Evolutionary conservation across 2,888 invertebrate genomes (phyloP), one percentile per base, ranked within the genome.

Genomic region (Heteropelma amictum): DNA sequence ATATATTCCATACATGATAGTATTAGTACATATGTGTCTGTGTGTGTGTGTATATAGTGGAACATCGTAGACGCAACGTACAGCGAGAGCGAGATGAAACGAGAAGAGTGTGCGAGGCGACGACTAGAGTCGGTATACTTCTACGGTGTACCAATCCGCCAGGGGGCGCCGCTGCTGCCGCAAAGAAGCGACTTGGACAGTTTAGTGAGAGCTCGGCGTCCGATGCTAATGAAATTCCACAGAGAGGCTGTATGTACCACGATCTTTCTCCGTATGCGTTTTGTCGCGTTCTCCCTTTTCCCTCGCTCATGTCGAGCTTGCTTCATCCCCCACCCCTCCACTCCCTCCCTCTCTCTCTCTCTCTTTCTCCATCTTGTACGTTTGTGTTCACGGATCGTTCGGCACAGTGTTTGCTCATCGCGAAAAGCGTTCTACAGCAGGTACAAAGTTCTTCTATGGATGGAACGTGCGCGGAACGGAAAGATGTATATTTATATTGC

Each of bases 191-290:
- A 85, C 82, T 85, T 83, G 82, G 85, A 84, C 85, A 85, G 85
- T 85, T 85, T 77, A 78, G 74, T 80, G 79, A n/a, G n/a, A 79
- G 77, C 74, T 77, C 77, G 76, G 53, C 65, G 83, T 82, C 83
- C 84, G 83, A 86, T 86, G 85, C 85, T 86, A 86, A 86, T 86
- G 86, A 86, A 86, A 86, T 86, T 86, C 86, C 86, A 78, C 71
- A 79, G 79, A 80, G 79, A 38, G 26, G 60, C 28, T 33, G 23
- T 58, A 40, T 58, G 60, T 51, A 54, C 47, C 51, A 45, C 51
- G 38, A 60, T 5, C 64, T 70, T 51, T 21, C n/a, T 19, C 12
- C 35, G n/a, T 26, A 14, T 47, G 14, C 45, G 45, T 17, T 14
- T 21, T 54, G 42, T 67, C 54, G 45, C 65, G 23, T 68, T 49